phyloP scores from a whole-genome alignment of 92 coral and sea anemone genomes.

The Metridium senile region DNA sequence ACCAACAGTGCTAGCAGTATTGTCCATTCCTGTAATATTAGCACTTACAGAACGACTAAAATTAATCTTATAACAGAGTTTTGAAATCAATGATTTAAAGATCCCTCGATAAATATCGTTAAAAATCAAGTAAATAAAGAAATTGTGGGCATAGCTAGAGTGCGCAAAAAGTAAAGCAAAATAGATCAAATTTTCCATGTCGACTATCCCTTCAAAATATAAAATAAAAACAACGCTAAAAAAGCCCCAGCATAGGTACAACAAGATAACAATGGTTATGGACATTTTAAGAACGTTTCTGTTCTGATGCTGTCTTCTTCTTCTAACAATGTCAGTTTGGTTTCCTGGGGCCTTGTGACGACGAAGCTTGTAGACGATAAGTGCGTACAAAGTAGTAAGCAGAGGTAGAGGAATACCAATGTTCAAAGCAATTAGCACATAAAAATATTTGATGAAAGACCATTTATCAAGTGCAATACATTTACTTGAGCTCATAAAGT shows the following conservation, averaged over 20 bases:
- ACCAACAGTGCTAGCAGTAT: background rate
- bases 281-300: background rate
- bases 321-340: background rate
- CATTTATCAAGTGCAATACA: no score
- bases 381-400: background rate
- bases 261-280: background rate
- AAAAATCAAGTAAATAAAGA: conserved; percentile 6
- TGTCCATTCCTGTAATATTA: background rate
- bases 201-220: no score
- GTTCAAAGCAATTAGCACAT: background rate
- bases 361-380: conserved; percentile 1
- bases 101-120: background rate
- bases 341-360: conserved; percentile 11
- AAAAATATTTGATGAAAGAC: no score
- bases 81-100: background rate
- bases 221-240: background rate
- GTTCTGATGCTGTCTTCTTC: conserved; percentile 4
- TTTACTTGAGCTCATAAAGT: no score
- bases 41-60: background rate
- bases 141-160: conserved; percentile 1
- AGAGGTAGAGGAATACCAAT: background rate
- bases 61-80: background rate
- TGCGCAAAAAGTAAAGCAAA: background rate
- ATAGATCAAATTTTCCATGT: background rate
- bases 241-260: background rate